phyloP scores from a whole-genome alignment of 2,797 vertebrate genomes.

The Cephalopachus bancanus region DNA sequence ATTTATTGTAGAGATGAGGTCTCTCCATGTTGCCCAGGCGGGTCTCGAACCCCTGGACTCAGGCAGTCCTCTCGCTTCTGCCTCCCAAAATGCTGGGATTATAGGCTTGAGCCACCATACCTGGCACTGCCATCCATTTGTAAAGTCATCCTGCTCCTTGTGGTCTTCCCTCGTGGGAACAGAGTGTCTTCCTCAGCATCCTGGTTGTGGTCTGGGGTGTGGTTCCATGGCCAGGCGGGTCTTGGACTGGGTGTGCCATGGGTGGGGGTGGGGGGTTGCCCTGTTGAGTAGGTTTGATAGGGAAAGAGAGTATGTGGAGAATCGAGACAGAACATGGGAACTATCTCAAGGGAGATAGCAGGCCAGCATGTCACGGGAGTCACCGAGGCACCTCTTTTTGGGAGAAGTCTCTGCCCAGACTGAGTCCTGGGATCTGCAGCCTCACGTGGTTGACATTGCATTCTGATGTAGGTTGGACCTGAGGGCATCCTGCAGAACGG shows the following conservation, averaged over 20 bases:
- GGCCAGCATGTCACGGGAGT: background rate
- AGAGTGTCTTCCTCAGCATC: background rate
- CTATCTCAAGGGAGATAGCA: background rate
- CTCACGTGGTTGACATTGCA: background rate
- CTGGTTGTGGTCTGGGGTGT: background rate
- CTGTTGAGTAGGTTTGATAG: background rate
- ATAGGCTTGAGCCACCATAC: too few relatives aligned
- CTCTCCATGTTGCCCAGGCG: too few relatives aligned
- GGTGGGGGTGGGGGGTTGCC: background rate
- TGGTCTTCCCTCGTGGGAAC: background rate
- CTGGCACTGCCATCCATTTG: background rate
- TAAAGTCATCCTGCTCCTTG: background rate
- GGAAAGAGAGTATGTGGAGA: background rate
- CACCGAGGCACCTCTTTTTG: background rate
- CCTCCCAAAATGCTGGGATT: too few relatives aligned
- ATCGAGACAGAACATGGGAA: background rate
- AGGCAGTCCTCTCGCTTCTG: too few relatives aligned
- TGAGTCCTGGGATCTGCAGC: background rate
- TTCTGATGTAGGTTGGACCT: conserved; percentile 91
- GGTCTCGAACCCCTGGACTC: too few relatives aligned
- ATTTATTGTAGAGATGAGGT: too few relatives aligned
- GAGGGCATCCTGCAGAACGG: conserved; percentile 96
- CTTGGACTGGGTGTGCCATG: background rate
- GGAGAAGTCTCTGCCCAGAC: background rate
- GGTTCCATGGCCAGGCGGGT: background rate